A percentile compares a stretch with the other conserved stretches of the same genome.
phyloP scores from a whole-genome alignment of 2,888 invertebrate species.

The Drosophila suboccidentalis region DNA sequence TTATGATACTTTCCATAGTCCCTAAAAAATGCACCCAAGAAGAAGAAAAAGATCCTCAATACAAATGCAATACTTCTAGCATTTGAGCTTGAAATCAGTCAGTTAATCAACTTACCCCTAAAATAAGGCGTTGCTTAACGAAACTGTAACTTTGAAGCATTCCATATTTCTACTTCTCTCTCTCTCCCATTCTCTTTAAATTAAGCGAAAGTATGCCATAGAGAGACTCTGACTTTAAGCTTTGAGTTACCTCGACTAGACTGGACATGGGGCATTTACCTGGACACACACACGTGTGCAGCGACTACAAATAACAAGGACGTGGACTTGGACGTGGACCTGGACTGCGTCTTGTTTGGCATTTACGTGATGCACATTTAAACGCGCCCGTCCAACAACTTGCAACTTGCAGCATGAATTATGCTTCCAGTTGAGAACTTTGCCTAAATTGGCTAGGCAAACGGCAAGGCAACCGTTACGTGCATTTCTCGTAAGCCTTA shows the following conservation, averaged over 20 bases:
- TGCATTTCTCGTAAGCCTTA: constrained; percentile 60
- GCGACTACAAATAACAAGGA: constrained; percentile 68
- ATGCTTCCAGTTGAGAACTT: constrained; percentile 69
- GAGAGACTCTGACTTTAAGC: constrained; percentile 35
- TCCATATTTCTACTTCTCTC: not conserved
- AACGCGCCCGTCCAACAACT: constrained; percentile 48
- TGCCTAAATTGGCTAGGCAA: constrained; percentile 69
- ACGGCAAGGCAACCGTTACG: constrained; percentile 62
- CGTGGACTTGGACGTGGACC: constrained; percentile 39
- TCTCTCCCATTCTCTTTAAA: constrained; percentile 30
- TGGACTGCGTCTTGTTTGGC: constrained; percentile 71
- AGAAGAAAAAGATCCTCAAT: too few species aligned
- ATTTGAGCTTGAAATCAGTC: too few species aligned
- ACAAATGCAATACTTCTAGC: too few species aligned
- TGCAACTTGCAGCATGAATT: constrained; percentile 70
- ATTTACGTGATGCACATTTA: constrained; percentile 79
- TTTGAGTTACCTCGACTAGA: constrained; percentile 38
- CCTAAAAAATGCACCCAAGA: too few species aligned
- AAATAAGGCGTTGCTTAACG: too few species aligned
- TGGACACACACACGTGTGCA: constrained; percentile 47
- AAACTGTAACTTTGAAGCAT: too few species aligned
- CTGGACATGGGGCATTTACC: constrained; percentile 57
- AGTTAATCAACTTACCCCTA: too few species aligned
- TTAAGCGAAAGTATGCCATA: constrained; percentile 50
- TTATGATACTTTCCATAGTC: too few species aligned